Percentiles rank a stretch among this genome's conserved stretches.
These are phyloP conservation scores for Pseudopleuronectes americanus DNA, from an alignment of 2,797 vertebrate species.

Conservation along the genomic window DNA sequence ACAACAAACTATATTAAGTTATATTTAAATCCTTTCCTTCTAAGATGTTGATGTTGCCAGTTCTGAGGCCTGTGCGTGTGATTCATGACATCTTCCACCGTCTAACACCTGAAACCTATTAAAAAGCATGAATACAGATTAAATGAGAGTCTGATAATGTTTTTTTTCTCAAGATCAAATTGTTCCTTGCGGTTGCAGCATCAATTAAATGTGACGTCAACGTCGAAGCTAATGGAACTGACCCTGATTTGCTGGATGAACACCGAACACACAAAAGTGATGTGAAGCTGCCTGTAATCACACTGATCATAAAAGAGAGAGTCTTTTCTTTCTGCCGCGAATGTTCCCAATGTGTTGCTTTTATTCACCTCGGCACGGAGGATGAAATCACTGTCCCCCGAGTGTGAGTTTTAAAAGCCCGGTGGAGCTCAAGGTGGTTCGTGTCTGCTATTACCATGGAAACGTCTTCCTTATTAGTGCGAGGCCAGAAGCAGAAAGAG, in stretches of 20 bases:
- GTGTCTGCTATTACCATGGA: constrained; percentile 76
- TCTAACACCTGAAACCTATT: neutral
- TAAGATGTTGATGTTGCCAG: neutral
- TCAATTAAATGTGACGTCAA: constrained; percentile 18
- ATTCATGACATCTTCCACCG: neutral
- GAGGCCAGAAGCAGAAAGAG: constrained; percentile 48
- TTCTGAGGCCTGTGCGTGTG: constrained; percentile 2
- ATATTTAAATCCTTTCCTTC: constrained; percentile 14
- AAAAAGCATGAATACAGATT: neutral
- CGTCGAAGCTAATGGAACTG: constrained; percentile 23
- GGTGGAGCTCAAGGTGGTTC: constrained; percentile 62
- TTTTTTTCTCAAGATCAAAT: constrained; percentile 18
- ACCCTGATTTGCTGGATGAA: neutral
- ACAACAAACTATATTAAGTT: neutral
- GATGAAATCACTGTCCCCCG: constrained; percentile 38
- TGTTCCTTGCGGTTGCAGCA: neutral
- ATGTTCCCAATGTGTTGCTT: constrained; percentile 7
- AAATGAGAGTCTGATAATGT: neutral
- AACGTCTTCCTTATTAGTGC: constrained; percentile 75
- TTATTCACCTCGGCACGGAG: constrained; percentile 28
- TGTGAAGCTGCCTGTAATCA: constrained; percentile 19
- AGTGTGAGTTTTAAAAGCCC: constrained; percentile 54
- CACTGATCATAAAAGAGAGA: constrained; percentile 10
- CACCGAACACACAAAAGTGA: constrained; percentile 10
- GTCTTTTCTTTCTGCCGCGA: constrained; percentile 20